These are phyloP conservation scores for Rhimphoctona megacephalus DNA, from an alignment of 2,888 invertebrate genomes.

Conservation along the genomic window DNA sequence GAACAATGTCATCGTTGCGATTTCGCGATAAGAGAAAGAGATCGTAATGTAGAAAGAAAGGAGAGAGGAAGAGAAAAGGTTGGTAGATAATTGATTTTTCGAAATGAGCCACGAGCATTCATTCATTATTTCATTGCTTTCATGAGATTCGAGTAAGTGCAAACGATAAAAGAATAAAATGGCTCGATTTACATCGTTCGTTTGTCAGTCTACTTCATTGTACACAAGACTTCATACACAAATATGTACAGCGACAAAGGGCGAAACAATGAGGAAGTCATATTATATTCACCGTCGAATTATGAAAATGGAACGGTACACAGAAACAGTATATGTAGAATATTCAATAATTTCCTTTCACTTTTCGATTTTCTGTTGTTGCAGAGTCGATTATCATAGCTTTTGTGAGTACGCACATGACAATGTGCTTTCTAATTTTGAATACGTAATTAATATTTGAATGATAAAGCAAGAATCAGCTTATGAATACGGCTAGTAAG, in stretches of 20 bases:
- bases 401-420: background rate
- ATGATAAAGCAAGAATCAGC: conserved; percentile 4
- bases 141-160: conserved; percentile 17
- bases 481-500: background rate
- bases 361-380: conserved; percentile 5
- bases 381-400: background rate
- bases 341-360: conserved; percentile 32
- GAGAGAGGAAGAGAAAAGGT: background rate
- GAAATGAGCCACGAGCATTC: conserved; percentile 19
- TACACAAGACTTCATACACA: background rate
- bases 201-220: conserved; percentile 20
- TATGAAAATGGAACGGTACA: conserved; percentile 33
- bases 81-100: conserved; percentile 43
- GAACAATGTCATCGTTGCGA: conserved; percentile 50
- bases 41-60: conserved; percentile 20
- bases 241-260: conserved; percentile 9
- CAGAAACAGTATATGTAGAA: background rate
- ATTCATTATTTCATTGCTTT: conserved; percentile 39
- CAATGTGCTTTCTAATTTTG: conserved; percentile 8
- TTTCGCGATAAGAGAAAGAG: conserved; percentile 8
- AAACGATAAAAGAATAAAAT: conserved; percentile 33
- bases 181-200: background rate
- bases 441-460: background rate
- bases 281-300: conserved; percentile 50
- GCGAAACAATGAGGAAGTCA: conserved; percentile 15